Conservation (phyloP, 92 coral and sea anemone genomes). For the Epizoanthus illoricatus region DNA sequence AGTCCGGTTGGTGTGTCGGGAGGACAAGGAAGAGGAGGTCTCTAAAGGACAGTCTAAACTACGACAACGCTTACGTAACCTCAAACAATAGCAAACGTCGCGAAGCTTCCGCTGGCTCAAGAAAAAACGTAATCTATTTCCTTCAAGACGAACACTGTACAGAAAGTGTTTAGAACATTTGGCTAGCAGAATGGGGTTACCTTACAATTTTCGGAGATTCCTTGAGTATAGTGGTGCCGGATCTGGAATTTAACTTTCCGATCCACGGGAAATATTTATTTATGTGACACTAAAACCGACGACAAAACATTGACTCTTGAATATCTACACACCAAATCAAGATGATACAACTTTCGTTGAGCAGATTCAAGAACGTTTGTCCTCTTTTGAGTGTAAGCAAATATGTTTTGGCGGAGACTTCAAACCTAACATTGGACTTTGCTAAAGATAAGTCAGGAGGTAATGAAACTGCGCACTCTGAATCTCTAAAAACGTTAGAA, state of each 20-base stretch:
- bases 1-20: neutral
- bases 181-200: too few species aligned
- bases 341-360: neutral
- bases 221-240: neutral
- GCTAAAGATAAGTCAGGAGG: neutral
- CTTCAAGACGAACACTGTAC: too few species aligned
- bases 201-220: neutral
- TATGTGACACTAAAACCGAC: neutral
- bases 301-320: neutral
- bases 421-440: neutral
- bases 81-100: too few species aligned
- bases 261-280: neutral
- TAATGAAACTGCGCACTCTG: neutral
- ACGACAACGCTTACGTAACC: neutral
- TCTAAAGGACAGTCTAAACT: neutral
- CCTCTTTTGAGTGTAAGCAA: neutral
- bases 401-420: neutral
- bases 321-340: neutral
- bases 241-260: neutral
- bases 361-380: neutral
- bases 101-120: too few species aligned
- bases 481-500: neutral
- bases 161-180: too few species aligned
- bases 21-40: neutral
- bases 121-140: too few species aligned